Evolutionary conservation across 2,113 vertebrate genomes (phyloP), one percentile per base, ranked within the genome.

Genomic region (Phrynocephalus versicolor): DNA sequence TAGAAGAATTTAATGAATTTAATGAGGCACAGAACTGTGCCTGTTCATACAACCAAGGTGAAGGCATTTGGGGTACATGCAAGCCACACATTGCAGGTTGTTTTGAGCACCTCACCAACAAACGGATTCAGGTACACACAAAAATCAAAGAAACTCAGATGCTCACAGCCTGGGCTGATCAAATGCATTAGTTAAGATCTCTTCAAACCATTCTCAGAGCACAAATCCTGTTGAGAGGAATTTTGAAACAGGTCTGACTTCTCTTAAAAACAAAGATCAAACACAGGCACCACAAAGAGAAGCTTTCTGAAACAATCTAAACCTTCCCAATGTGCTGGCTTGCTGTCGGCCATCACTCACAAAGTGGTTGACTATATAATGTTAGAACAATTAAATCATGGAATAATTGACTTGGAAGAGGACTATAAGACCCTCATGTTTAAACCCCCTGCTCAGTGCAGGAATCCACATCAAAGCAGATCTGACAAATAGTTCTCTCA

Each of bases 1-100:
- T 70, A 91, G 88, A 82, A 77, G 90, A 92, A 74, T 86, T 90
- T 87, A 94, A 93, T 83, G 84, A 93, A 87, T 1, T 51, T 72
- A 94, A 93, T 18, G 82, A 94, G 88, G 93, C 86, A 84, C 51
- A 89, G 85, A 89, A 65, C 27, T 86, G 78, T 82, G 58, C 37
- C 71, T 81, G 87, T 87, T 62, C 90, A 64, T 81, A 84, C 82
- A 88, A 25, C 35, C 60, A 55, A 79, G 74, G 23, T 78, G 83
- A 19, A n/a, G 19, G 23, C 18, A 81, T 85, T 55, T 71, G 82
- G n/a, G 74, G 58, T 80, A 87, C 74, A 51, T 41, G 25, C 82
- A 92, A 84, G 89, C 75, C 6, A 76, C 37, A 30, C 60, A 82
- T 81, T 6, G 51, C 14, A 58, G 71, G 85, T 81, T 73, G 18